These are phyloP conservation scores for Asbolus verrucosus DNA, from an alignment of 1,140 invertebrate genomes.

Conservation along the genomic window DNA sequence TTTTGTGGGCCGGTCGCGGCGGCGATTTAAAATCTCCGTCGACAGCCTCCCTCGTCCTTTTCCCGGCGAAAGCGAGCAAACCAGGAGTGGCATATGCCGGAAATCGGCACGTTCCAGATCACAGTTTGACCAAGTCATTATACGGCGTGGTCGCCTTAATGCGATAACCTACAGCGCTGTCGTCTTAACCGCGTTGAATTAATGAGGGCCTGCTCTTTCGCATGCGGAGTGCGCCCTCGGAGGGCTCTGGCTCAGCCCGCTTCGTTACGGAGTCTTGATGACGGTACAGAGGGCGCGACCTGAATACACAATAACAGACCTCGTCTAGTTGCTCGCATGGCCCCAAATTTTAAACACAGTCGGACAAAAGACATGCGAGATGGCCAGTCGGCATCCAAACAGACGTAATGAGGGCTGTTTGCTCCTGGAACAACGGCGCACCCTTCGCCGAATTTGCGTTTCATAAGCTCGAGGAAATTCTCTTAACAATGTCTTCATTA, in stretches of 20 bases:
- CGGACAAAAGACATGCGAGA: conserved; percentile 11
- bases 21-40: too few species aligned
- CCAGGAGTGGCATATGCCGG: conserved; percentile 24
- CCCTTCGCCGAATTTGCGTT: background rate
- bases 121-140: conserved; percentile 49
- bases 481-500: conserved; percentile 40
- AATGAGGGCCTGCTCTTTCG: conserved; percentile 49
- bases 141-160: conserved; percentile 36
- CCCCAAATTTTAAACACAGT: too few species aligned
- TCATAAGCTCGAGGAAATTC: background rate
- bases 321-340: conserved; percentile 7
- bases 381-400: conserved; percentile 27
- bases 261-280: conserved; percentile 54
- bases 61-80: too few species aligned
- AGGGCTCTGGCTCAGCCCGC: conserved; percentile 41
- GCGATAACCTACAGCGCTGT: conserved; percentile 45
- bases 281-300: conserved; percentile 41
- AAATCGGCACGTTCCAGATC: conserved; percentile 45
- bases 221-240: conserved; percentile 43
- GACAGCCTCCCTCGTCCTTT: too few species aligned
- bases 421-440: background rate
- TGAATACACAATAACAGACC: conserved; percentile 53
- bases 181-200: conserved; percentile 54
- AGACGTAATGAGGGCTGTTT: conserved; percentile 22
- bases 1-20: too few species aligned